phyloP scores from a whole-genome alignment of 2,888 invertebrate species.

The Melipona beecheii region DNA sequence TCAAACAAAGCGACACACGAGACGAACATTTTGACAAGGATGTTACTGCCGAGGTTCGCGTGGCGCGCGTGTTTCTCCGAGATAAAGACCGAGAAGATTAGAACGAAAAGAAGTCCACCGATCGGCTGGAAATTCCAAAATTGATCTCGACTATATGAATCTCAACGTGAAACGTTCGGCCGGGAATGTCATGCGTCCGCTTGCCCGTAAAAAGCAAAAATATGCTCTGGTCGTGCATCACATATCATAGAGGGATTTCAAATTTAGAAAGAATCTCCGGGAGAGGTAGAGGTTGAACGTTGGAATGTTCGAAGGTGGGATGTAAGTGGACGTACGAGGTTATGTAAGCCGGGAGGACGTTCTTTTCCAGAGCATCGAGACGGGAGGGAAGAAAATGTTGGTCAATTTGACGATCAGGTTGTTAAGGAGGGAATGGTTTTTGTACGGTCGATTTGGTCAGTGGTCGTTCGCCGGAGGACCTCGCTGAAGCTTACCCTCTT shows the following conservation, averaged over 20 bases:
- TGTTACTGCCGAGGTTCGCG: not conserved
- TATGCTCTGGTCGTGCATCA: constrained; percentile 39
- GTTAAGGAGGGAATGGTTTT: constrained; percentile 40
- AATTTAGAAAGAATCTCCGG: constrained; percentile 28
- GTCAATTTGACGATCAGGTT: constrained; percentile 35
- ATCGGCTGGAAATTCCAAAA: not conserved
- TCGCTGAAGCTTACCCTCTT: constrained; percentile 92
- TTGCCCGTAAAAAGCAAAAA: constrained; percentile 19
- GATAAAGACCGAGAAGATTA: not conserved
- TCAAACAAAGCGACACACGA: not conserved
- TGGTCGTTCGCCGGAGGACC: constrained; percentile 79
- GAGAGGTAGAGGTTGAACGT: constrained; percentile 11
- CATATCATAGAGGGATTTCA: constrained; percentile 32
- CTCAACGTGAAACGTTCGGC: constrained; percentile 20
- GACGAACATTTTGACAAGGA: not conserved
- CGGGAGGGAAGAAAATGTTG: constrained; percentile 56
- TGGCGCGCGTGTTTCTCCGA: not conserved
- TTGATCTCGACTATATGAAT: not conserved
- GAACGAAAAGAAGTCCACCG: not conserved
- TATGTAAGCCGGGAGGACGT: constrained; percentile 2
- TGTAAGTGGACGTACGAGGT: constrained; percentile 11
- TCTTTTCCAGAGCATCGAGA: constrained; percentile 24
- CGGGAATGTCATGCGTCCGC: constrained; percentile 31
- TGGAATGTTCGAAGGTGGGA: not conserved
- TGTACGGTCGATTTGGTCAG: constrained; percentile 64